Conservation (phyloP, 2,888 invertebrate species). For the Philonicus albiceps region DNA sequence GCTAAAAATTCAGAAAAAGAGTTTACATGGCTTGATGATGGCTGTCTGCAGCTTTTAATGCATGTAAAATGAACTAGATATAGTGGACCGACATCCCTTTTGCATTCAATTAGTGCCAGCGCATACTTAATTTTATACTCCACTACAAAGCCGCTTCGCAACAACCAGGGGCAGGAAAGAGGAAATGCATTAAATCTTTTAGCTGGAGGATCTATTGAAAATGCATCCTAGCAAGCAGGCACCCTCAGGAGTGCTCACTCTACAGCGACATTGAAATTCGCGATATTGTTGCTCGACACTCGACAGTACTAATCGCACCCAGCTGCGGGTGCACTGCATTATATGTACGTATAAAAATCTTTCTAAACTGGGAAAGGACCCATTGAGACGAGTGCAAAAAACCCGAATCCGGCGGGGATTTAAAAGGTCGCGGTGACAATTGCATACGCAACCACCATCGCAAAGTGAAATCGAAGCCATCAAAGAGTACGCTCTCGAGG, state of each 20-base stretch:
- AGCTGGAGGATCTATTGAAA: background rate
- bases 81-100: background rate
- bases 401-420: background rate
- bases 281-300: slow-evolving; percentile 2
- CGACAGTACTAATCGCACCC: slow-evolving; percentile 18
- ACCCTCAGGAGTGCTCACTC: background rate
- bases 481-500: background rate
- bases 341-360: background rate
- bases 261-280: background rate
- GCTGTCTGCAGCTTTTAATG: background rate
- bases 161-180: background rate
- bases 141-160: background rate
- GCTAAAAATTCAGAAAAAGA: background rate
- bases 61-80: background rate
- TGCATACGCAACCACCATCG: background rate
- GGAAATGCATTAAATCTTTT: background rate
- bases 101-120: background rate
- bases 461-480: slow-evolving; percentile 5
- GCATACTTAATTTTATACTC: background rate
- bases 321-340: background rate
- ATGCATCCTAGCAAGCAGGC: background rate
- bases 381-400: slow-evolving; percentile 8
- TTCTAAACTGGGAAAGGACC: background rate
- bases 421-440: slow-evolving; percentile 34
- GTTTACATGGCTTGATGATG: background rate